Evolutionary conservation across 2,888 invertebrate genomes (phyloP).

Genomic region (Morpho helenor): DNA sequence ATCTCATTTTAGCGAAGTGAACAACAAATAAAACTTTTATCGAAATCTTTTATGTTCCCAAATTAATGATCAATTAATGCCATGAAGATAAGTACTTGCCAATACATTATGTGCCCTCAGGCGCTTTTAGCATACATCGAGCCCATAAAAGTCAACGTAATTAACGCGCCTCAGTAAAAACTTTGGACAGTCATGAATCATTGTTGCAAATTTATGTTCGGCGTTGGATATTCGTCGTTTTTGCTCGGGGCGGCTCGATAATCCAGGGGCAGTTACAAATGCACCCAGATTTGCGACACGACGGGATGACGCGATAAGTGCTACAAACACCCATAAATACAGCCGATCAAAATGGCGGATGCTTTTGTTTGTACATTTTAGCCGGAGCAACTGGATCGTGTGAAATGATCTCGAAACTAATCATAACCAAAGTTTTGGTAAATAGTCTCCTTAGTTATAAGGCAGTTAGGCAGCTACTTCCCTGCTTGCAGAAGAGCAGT

Average conservation of each 20-base stretch:
- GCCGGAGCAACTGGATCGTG: too few relatives aligned
- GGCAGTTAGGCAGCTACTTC: too few relatives aligned
- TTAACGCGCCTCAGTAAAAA: slow-evolving; percentile 65
- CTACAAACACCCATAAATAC: slow-evolving; percentile 24
- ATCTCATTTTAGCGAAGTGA: too few relatives aligned
- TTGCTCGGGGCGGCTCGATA: slow-evolving; percentile 60
- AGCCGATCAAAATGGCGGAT: slow-evolving; percentile 5
- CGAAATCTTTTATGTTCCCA: too few relatives aligned
- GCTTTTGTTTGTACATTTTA: background rate
- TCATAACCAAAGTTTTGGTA: too few relatives aligned
- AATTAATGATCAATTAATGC: background rate
- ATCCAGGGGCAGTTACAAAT: slow-evolving; percentile 59
- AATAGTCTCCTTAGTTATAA: too few relatives aligned
- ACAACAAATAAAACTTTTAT: too few relatives aligned
- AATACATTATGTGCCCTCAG: slow-evolving; percentile 1
- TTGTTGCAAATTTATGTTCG: slow-evolving; percentile 70
- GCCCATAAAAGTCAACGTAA: slow-evolving; percentile 47
- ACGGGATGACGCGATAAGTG: slow-evolving; percentile 38
- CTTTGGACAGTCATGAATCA: slow-evolving; percentile 74
- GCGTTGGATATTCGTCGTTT: slow-evolving; percentile 49
- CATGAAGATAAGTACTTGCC: background rate
- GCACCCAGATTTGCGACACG: slow-evolving; percentile 54
- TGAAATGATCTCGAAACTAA: too few relatives aligned
- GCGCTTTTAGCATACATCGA: slow-evolving; percentile 9
- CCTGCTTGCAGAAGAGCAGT: too few relatives aligned